Base-by-base conservation (phyloP, 2,888 invertebrate species). In the Drosophila colorata region DNA sequence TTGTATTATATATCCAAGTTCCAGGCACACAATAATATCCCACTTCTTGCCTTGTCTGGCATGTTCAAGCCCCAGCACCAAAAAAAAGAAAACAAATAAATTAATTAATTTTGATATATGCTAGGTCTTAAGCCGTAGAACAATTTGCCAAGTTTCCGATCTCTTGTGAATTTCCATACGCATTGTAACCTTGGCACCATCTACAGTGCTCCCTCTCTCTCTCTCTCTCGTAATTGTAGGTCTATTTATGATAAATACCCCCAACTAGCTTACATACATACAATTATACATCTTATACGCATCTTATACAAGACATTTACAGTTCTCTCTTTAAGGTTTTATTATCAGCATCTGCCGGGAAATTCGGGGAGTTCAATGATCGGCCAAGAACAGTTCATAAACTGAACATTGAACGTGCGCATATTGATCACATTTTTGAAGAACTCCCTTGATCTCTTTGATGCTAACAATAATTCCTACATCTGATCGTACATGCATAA, bases 181-280 rank as follows among this genome's bases (percentile, higher is more conserved):
- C 51, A 48, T 48, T 48, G 16, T 48, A 48, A 35, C 37, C 52
- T 53, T 72, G 84, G 72, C 82, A 85, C 86, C 51, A 20, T 14
- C 43, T 41, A 40, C 41, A 57, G 55, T 52, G 57, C 49, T 46
- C 11, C 52, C n/a, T 13, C 38, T 49, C 37, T 13, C 20, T 16
- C 25, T 28, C 28, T 28, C 28, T 25, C 11, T 11, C 13, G 4
- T 13, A 20, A 63, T 18, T 40, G 37, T 74, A 83, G 69, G 69
- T 76, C 60, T 69, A 64, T 38, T 67, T 48, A 63, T 43, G 9
- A 60, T 44, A 60, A 31, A 23, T 41, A 47, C 35, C 43, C 51
- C 47, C 49, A 55, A 37, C 18, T 66, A 78, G 75, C 51, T 68
- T 56, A 56, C 69, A 74, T 68, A 70, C 64, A 64, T 55, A 58